Conservation (phyloP, 1,140 invertebrate genomes). For the Acromyrmex charruanus region DNA sequence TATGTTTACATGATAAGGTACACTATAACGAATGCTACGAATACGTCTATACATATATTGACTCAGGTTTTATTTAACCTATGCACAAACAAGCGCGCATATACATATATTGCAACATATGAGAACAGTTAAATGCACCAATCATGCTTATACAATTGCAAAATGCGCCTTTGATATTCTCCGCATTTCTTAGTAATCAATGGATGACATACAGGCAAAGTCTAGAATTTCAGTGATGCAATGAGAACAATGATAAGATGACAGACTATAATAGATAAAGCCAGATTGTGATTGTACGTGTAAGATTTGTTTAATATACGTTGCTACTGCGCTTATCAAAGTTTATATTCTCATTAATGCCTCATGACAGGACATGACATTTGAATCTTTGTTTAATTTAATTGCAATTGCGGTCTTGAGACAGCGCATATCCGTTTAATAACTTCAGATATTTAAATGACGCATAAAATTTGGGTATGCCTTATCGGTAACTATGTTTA, state of each 20-base stretch:
- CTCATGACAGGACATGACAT: background rate
- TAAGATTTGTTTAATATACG: background rate
- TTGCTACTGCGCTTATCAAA: conserved; percentile 1
- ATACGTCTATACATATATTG: conserved; percentile 14
- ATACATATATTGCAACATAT: conserved; percentile 14
- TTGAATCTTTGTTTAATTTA: conserved; percentile 6
- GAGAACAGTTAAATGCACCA: background rate
- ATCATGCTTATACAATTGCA: conserved; percentile 39
- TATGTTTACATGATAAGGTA: background rate
- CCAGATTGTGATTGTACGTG: background rate
- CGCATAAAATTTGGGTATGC: background rate
- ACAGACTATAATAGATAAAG: conserved; percentile 27
- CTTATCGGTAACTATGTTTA: background rate
- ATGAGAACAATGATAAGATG: conserved; percentile 2
- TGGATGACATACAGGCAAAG: conserved; percentile 9
- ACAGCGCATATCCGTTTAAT: background rate
- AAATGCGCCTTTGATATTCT: background rate
- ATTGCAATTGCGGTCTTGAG: background rate
- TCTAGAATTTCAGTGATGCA: conserved; percentile 41
- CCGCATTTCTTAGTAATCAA: conserved; percentile 14
- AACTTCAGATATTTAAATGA: conserved; percentile 8
- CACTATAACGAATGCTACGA: conserved; percentile 34
- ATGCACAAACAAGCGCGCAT: background rate
- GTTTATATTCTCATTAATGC: background rate
- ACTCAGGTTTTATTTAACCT: conserved; percentile 23